Evolutionary conservation across 2,113 vertebrate genomes (phyloP).

Genomic region (Thamnophis sirtalis): DNA sequence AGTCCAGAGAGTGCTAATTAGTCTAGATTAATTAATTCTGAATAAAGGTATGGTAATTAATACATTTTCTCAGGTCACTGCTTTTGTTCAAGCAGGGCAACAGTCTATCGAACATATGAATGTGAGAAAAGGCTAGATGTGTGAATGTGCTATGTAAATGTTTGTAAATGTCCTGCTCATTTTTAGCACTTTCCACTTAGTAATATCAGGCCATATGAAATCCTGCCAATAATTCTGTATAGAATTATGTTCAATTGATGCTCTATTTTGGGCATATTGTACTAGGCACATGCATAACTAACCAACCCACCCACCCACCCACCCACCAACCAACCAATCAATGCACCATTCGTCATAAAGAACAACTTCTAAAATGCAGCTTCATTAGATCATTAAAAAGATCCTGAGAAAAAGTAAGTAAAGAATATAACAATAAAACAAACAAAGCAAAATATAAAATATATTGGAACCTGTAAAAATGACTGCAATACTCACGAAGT

Average conservation of each 20-base stretch:
- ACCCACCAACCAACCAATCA: neutral
- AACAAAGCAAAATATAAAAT: neutral
- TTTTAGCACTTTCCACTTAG: neutral
- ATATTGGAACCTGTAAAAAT: neutral
- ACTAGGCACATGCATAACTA: neutral
- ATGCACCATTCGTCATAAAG: neutral
- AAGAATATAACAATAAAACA: neutral
- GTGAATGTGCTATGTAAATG: neutral
- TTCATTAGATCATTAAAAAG: neutral
- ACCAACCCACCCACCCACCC: too few relatives aligned
- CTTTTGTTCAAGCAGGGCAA: neutral
- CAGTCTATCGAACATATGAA: neutral
- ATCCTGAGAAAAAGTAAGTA: neutral
- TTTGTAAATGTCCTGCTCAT: neutral
- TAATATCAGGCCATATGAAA: neutral
- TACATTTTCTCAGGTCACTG: neutral
- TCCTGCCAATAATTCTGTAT: neutral
- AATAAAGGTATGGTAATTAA: neutral
- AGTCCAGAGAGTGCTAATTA: neutral
- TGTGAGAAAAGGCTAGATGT: neutral
- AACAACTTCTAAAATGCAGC: neutral
- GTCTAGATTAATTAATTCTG: slow-evolving; percentile 1
- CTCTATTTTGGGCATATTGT: neutral
- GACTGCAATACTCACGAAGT: neutral
- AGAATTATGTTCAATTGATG: neutral